phyloP scores from a whole-genome alignment of 2,797 vertebrate species.

The Carduelis carduelis region DNA sequence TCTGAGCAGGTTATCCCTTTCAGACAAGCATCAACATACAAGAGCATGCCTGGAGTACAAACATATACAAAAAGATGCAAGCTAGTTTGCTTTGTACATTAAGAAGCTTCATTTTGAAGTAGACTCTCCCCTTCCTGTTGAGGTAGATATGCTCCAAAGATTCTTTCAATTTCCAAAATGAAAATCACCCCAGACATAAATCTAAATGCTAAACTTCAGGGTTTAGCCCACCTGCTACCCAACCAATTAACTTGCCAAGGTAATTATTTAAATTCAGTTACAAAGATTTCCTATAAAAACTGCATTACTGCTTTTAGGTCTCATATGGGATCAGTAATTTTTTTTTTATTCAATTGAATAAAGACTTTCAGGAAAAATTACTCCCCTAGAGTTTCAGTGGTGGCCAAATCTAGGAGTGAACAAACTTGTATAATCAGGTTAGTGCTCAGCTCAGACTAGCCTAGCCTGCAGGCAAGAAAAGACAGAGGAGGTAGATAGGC shows the following conservation, averaged over 20 bases:
- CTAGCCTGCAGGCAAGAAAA: conserved; percentile 32
- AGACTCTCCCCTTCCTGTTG: conserved; percentile 64
- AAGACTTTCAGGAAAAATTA: background rate
- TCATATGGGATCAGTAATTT: background rate
- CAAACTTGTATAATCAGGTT: background rate
- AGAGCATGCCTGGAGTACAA: background rate
- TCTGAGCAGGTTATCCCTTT: background rate
- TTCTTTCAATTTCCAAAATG: conserved; percentile 32
- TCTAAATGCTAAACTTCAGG: background rate
- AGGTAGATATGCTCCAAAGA: conserved; percentile 50
- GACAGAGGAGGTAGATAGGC: conserved; percentile 45
- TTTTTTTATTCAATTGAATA: background rate
- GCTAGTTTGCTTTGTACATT: background rate
- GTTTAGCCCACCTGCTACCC: conserved; percentile 51
- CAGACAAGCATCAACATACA: background rate
- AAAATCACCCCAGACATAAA: conserved; percentile 32
- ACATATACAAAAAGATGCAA: background rate
- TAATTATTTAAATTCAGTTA: conserved; percentile 34
- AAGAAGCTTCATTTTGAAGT: conserved; percentile 30
- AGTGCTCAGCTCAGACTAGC: conserved; percentile 29
- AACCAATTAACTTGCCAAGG: conserved; percentile 24
- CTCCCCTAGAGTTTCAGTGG: background rate
- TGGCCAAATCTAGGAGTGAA: background rate
- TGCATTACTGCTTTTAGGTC: background rate
- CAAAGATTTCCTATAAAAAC: background rate